Conservation (phyloP, 1,140 invertebrate genomes). For the Drosophila navojoa region DNA sequence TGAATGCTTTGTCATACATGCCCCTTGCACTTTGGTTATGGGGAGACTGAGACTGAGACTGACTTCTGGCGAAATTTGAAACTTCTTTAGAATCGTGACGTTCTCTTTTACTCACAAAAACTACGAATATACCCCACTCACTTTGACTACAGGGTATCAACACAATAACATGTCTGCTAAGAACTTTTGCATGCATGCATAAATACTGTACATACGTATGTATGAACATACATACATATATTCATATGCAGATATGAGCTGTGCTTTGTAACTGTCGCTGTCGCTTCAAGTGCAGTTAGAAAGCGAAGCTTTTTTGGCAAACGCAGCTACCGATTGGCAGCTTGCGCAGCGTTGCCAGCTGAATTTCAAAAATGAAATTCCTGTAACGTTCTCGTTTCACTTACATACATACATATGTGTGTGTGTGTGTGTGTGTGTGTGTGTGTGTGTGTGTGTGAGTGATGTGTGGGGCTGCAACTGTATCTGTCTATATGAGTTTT, state of each 20-base stretch:
- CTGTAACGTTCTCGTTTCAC: slow-evolving; percentile 40
- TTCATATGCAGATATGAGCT: neutral
- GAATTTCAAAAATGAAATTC: slow-evolving; percentile 44
- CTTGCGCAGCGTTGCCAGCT: slow-evolving; percentile 28
- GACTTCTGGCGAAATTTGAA: too few species aligned
- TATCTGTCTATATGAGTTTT: slow-evolving; percentile 17
- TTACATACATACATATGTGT: neutral
- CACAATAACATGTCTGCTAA: slow-evolving; percentile 21
- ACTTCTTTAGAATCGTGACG: too few species aligned
- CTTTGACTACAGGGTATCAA: neutral
- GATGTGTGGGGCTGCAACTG: neutral
- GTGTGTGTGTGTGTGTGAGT: slow-evolving; percentile 11
- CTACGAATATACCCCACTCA: neutral
- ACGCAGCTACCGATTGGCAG: slow-evolving; percentile 30
- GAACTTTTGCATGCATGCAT: slow-evolving; percentile 37
- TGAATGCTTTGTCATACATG: too few species aligned
- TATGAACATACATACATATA: too few species aligned
- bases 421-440: slow-evolving; percentile 11
- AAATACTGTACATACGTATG: slow-evolving; percentile 7
- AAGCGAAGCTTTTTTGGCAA: slow-evolving; percentile 26
- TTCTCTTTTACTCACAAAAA: neutral
- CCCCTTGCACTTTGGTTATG: too few species aligned
- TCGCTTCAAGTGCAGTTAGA: slow-evolving; percentile 17
- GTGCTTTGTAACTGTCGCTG: slow-evolving; percentile 2
- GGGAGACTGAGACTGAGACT: too few species aligned